A percentile compares a stretch with the other conserved stretches of the same genome.
Evolutionary conservation across 2,888 invertebrate species (phyloP).

Genomic region (Pterostichus niger): DNA sequence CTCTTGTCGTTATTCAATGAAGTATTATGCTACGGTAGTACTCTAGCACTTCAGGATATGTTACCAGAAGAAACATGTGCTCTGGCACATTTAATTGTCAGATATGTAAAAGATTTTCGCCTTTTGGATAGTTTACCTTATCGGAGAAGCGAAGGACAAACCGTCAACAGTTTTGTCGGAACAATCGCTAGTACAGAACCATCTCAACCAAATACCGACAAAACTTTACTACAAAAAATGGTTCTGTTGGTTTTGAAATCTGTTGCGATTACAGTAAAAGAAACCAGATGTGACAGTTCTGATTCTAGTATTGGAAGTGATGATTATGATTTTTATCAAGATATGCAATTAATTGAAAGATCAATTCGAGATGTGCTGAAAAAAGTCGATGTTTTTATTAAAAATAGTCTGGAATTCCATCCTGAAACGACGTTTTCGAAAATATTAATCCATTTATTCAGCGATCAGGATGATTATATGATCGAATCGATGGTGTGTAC

Average conservation of each 20-base stretch:
- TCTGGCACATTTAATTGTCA: constrained; percentile 90
- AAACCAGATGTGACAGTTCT: constrained; percentile 90
- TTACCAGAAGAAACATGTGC: constrained; percentile 93
- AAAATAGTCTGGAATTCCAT: constrained; percentile 89
- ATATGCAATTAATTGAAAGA: constrained; percentile 92
- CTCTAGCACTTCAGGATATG: constrained; percentile 91
- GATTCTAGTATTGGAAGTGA: constrained; percentile 92
- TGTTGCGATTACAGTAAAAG: constrained; percentile 93
- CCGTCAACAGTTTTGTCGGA: constrained; percentile 76
- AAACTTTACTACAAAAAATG: constrained; percentile 91
- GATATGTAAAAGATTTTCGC: constrained; percentile 91
- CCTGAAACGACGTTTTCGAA: constrained; percentile 93
- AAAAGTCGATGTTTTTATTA: constrained; percentile 90
- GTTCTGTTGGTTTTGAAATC: constrained; percentile 92
- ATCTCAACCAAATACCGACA: constrained; percentile 80
- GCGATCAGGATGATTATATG: constrained; percentile 94
- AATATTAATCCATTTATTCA: constrained; percentile 92
- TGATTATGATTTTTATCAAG: constrained; percentile 91
- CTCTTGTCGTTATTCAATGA: constrained; percentile 92
- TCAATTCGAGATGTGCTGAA: constrained; percentile 91
- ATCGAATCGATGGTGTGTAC: constrained; percentile 96
- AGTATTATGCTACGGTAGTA: constrained; percentile 94
- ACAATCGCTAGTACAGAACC: constrained; percentile 74
- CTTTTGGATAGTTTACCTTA: constrained; percentile 81
- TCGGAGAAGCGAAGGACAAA: constrained; percentile 74